Evolutionary conservation across 53 echinoderm and acorn worm genomes (phyloP), one percentile per base, ranked within the genome.

Genomic region (Zoroaster sp.): DNA sequence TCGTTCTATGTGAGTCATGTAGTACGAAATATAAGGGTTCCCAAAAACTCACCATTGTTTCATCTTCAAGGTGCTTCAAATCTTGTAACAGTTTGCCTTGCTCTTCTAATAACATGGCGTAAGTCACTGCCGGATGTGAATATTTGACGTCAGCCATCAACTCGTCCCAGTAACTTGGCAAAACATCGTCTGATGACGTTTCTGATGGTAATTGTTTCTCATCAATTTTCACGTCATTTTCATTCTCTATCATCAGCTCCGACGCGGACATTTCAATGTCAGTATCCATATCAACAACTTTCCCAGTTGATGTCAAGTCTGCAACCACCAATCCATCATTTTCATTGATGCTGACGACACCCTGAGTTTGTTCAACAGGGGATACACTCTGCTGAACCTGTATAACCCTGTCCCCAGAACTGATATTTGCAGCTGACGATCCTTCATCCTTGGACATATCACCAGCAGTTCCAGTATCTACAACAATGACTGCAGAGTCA

Each of bases 121-220:
- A 76, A 3, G 89, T 89, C 75, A 93, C 86, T 15, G 77, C 77
- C 2, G 89, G 87, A 43, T 86, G 77, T 14, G 41, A 36, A 32
- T 89, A 93, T 65, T 75, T 89, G 37, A 77, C 63, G 59, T 85
- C 83, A 17, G 89, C 66, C 85, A 86, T 85, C 74, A 86, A 32
- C n/a, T 86, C 59, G 7, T 89, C 77, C 89, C 83, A 89, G 18
- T 74, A 3, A 36, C 39, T 31, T 2, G 82, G 89, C 17, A 74
- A 55, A n/a, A 37, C 35, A 34, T 32, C 44, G 3, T 5, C 71
- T 2, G 55, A 66, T 42, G 67, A 11, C 14, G 23, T 37, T 35
- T 63, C 78, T 51, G 18, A 1, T 6, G 65, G 34, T 1, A 55
- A 21, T 11, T 59, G 23, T 28, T 21, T 59, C 25, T 25, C 63